Percentiles rank a stretch among this genome's conserved stretches.
Evolutionary conservation across 2,113 vertebrate genomes (phyloP).

Genomic region (Pristiophorus japonicus): DNA sequence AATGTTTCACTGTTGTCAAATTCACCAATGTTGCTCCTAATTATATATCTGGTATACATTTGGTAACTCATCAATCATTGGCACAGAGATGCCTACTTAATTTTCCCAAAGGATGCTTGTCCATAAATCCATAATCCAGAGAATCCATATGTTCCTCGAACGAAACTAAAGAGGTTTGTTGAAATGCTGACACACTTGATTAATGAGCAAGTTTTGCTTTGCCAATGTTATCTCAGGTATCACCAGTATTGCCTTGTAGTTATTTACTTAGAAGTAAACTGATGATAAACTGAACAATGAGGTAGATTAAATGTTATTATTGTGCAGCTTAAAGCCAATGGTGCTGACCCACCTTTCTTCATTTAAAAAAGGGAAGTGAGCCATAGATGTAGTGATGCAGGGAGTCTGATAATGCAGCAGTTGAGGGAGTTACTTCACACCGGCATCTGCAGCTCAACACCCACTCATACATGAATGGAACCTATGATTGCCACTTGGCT

Average conservation of each 20-base stretch:
- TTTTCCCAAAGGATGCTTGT: not conserved
- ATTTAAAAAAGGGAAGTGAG: not conserved
- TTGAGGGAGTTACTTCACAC: no score
- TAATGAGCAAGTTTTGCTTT: not conserved
- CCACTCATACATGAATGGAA: no score
- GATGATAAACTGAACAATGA: not conserved
- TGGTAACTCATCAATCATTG: not conserved
- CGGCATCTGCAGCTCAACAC: no score
- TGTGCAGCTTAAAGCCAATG: not conserved
- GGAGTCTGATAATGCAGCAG: not conserved
- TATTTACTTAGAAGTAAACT: not conserved
- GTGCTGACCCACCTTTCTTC: not conserved
- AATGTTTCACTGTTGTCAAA: conserved; percentile 12
- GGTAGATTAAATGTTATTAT: not conserved
- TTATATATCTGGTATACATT: not conserved
- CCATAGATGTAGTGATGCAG: not conserved
- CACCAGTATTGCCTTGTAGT: not conserved
- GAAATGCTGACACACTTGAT: not conserved
- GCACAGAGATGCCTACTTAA: not conserved
- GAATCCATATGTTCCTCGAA: not conserved
- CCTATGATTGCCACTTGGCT: not conserved
- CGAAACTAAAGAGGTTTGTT: not conserved
- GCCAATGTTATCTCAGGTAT: not conserved
- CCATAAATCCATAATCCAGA: not conserved
- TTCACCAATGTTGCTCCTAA: not conserved